Evolutionary conservation across 2,113 vertebrate species (phyloP).

Genomic region (Plecotus auritus): DNA sequence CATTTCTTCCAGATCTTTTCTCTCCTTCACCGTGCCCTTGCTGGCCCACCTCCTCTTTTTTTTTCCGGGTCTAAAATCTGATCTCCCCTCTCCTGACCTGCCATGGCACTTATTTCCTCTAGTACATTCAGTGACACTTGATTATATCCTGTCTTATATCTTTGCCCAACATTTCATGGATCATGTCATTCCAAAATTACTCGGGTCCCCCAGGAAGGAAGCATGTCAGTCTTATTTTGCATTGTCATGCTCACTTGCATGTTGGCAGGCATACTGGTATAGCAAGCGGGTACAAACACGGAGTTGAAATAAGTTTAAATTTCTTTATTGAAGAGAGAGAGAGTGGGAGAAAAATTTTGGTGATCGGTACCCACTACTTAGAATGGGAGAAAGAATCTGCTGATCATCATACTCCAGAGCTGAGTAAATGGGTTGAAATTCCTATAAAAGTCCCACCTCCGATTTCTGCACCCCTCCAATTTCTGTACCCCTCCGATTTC

Average conservation of each 20-base stretch:
- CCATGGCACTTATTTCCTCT: background rate
- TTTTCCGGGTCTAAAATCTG: background rate
- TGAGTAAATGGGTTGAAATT: background rate
- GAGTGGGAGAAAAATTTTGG: background rate
- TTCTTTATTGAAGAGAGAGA: background rate
- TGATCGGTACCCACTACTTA: background rate
- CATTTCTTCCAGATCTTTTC: background rate
- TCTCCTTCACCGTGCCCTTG: background rate
- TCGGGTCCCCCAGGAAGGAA: background rate
- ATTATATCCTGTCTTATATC: conserved; percentile 26
- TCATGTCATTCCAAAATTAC: conserved; percentile 48
- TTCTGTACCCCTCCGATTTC: too few species aligned
- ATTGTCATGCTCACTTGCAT: background rate
- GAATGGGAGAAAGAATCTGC: too few species aligned
- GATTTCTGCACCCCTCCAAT: background rate
- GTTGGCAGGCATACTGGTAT: background rate
- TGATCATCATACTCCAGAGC: background rate
- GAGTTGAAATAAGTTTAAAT: background rate
- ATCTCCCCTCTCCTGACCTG: background rate
- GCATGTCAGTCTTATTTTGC: background rate
- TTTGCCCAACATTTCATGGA: conserved; percentile 35
- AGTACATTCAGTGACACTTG: conserved; percentile 3
- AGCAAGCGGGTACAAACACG: background rate
- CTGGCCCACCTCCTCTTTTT: background rate
- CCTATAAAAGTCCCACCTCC: background rate